Evolutionary conservation across 2,888 invertebrate genomes (phyloP), one percentile per base, ranked within the genome.

Genomic region (Thalpophila matura): DNA sequence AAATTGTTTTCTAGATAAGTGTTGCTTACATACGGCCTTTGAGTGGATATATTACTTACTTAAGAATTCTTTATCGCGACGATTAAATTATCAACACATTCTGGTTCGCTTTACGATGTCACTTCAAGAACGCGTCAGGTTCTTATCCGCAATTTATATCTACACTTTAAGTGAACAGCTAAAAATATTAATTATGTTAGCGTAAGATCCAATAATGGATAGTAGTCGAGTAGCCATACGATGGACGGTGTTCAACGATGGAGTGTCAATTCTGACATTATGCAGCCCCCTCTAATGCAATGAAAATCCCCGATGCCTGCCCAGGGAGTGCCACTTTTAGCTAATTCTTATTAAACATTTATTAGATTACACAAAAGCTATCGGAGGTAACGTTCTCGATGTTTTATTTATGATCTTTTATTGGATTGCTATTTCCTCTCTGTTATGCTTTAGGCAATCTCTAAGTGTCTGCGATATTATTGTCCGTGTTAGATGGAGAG

Each of bases 281-380:
- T 91, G 91, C 94, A 93, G 89, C 83, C 88, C 88, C 85, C 86
- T 79, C 81, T 89, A 91, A 91, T 90, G 89, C 91, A 91, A 89
- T 91, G 89, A 90, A 86, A 79, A 79, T 82, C 81, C 86, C 81
- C 75, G 51, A 76, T 74, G 62, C 64, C 67, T 69, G 46, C 70
- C 57, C 69, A 74, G 87, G 88, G 90, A 84, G 90, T 84, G 91
- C 89, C 89, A 89, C 89, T 90, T 89, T 89, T 90, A 90, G 89
- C 92, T 93, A 93, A 93, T 93, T 93, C 93, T 89, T 93, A 94
- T 92, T 93, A 94, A 94, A 93, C 92, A 94, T 94, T 94, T 94
- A 95, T 94, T 94, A 90, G 89, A 93, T 93, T 91, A 93, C 89
- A 91, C 88, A 90, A 92, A 89, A 89, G 90, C 91, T 89, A 93